Base-by-base conservation (phyloP, 2,888 invertebrate species). In the Andrena chrysosceles region DNA sequence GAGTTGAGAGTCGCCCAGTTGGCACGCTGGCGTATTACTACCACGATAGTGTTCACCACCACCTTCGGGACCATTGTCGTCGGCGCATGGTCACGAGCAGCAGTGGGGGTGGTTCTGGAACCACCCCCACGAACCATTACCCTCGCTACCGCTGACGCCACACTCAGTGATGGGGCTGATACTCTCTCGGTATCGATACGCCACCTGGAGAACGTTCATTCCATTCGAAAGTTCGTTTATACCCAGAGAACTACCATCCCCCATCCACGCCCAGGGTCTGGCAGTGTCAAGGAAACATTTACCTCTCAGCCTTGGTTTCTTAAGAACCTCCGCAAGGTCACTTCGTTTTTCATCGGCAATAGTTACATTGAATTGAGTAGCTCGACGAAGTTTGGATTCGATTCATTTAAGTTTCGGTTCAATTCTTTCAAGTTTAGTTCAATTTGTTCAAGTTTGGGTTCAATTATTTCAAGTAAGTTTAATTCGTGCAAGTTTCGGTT, bases 1-100 rank as follows among this genome's bases (percentile, higher is more conserved):
- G n/a, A 64, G 63, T 71, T 59, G 72, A 77, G 77, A 81, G 35
- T 63, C 66, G 10, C 49, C 52, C 52, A 52, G 48, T 52, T 16
- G 54, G 7, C 35, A 16, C 20, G 35, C 49, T 66, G 52, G 29
- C 66, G 49, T 60, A 42, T 16, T 64, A 69, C 68, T 75, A 75
- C 64, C 73, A 68, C 70, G 35, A 49, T 33, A n/a, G 7, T 8
- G 52, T 20, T 20, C 52, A 6, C 52, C 52, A 64, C 75, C 56
- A 60, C 33, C 33, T 62, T 54, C 73, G 60, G 64, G 42, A 31
- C 5, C 73, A 73, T 59, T 59, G 31, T 26, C 42, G n/a, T 68
- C 68, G 75, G 62, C 68, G 62, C 52, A 72, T 52, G 67, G 72
- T 62, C 66, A 31, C 67, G 23, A 66, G 67, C 42, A 52, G 54